Conservation (phyloP, 2,113 vertebrate genomes). For the Seriola quinqueradiata region DNA sequence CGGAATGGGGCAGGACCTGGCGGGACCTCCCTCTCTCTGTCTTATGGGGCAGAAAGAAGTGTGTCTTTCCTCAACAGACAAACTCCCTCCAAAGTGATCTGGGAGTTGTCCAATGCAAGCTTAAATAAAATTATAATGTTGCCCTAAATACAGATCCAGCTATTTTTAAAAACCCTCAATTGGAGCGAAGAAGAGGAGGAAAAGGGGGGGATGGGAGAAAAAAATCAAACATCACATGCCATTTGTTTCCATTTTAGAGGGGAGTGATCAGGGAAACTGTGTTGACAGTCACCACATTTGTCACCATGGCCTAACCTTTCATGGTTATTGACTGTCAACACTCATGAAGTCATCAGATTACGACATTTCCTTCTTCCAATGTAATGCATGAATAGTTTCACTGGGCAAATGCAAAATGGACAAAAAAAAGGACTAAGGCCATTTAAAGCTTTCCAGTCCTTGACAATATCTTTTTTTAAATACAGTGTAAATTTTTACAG, state of each 20-base stretch:
- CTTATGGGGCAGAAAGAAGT: too few relatives aligned
- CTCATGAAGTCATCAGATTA: constrained; percentile 15
- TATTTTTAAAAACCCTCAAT: too few relatives aligned
- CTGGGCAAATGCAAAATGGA: not conserved
- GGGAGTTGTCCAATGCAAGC: too few relatives aligned
- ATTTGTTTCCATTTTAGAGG: not conserved
- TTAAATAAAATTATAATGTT: too few relatives aligned
- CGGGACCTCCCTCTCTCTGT: too few relatives aligned
- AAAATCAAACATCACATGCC: too few relatives aligned
- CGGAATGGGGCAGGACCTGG: too few relatives aligned
- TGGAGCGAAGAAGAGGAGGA: too few relatives aligned
- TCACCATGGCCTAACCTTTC: constrained; percentile 10
- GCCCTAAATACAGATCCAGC: too few relatives aligned
- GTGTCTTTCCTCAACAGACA: too few relatives aligned
- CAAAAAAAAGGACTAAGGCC: not conserved
- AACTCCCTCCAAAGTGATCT: too few relatives aligned
- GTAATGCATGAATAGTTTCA: not conserved
- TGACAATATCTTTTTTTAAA: not conserved
- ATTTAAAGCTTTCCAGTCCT: not conserved
- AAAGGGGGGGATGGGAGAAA: too few relatives aligned
- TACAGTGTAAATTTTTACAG: not conserved
- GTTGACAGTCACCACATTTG: constrained; percentile 21
- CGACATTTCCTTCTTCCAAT: not conserved
- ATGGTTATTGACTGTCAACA: constrained; percentile 49
- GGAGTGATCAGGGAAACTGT: not conserved